Evolutionary conservation across 2,113 vertebrate genomes (phyloP).

Genomic region (Desmodus rotundus): DNA sequence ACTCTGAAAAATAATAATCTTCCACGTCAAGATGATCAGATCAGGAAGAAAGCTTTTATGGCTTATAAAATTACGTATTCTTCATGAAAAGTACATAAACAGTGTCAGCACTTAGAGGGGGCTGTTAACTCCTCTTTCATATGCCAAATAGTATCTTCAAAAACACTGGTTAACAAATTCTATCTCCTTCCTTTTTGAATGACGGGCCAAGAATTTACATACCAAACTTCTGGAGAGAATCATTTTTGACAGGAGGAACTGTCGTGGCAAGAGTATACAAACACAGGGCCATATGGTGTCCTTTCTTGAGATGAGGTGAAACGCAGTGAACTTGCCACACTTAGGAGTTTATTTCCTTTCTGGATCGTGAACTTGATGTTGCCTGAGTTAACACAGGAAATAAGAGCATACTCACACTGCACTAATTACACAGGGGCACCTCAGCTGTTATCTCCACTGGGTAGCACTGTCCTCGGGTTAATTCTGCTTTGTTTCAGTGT

Average conservation of each 20-base stretch:
- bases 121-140: background rate
- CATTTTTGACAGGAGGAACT: slow-evolving; percentile 54
- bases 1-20: background rate
- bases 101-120: background rate
- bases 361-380: background rate
- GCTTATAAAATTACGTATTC: background rate
- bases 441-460: background rate
- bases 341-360: background rate
- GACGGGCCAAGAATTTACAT: slow-evolving; percentile 46
- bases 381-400: background rate
- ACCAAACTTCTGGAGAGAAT: slow-evolving; percentile 55
- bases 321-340: background rate
- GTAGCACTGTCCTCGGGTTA: background rate
- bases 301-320: slow-evolving; percentile 43
- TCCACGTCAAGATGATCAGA: background rate
- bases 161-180: background rate
- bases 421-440: background rate
- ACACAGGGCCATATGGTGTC: slow-evolving; percentile 39
- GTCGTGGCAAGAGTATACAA: background rate
- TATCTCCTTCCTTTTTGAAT: slow-evolving; percentile 26
- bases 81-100: background rate
- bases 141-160: background rate
- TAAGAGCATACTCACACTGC: rapidly evolving
- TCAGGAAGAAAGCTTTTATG: background rate
- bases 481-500: slow-evolving; percentile 8